Conservation (phyloP, 2,888 invertebrate genomes). For the Acleris holmiana region DNA sequence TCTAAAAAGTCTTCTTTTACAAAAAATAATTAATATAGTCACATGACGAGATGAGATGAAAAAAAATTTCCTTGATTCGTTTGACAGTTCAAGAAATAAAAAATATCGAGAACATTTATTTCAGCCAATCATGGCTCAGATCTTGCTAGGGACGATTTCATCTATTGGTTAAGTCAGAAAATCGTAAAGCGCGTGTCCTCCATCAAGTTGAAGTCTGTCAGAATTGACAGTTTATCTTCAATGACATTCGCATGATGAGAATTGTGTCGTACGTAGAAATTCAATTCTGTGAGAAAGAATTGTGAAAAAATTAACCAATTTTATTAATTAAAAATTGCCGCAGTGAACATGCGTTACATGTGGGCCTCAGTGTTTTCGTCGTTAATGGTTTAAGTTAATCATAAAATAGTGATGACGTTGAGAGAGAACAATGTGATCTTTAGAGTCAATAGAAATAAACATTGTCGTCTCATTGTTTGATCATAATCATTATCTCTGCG, state of each 20-base stretch:
- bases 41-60: not conserved
- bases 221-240: conserved; percentile 44
- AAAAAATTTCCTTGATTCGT: not conserved
- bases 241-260: conserved; percentile 31
- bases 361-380: conserved; percentile 41
- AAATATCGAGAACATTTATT: not conserved
- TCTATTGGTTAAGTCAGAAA: not conserved
- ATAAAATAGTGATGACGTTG: conserved; percentile 73
- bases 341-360: conserved; percentile 51
- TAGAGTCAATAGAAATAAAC: conserved; percentile 72
- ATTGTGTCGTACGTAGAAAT: conserved; percentile 41
- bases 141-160: too few species aligned
- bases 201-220: conserved; percentile 30
- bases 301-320: conserved; percentile 43
- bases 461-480: conserved; percentile 76
- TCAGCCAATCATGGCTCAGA: not conserved
- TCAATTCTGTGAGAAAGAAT: conserved; percentile 11
- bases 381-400: conserved; percentile 44
- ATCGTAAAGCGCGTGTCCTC: not conserved
- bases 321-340: conserved; percentile 47
- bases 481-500: conserved; percentile 56
- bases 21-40: not conserved
- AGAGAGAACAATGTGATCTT: conserved; percentile 76
- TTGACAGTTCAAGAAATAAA: too few species aligned
- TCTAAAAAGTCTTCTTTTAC: too few species aligned